phyloP scores from a whole-genome alignment of 2,113 vertebrate species.

The Numida meleagris region DNA sequence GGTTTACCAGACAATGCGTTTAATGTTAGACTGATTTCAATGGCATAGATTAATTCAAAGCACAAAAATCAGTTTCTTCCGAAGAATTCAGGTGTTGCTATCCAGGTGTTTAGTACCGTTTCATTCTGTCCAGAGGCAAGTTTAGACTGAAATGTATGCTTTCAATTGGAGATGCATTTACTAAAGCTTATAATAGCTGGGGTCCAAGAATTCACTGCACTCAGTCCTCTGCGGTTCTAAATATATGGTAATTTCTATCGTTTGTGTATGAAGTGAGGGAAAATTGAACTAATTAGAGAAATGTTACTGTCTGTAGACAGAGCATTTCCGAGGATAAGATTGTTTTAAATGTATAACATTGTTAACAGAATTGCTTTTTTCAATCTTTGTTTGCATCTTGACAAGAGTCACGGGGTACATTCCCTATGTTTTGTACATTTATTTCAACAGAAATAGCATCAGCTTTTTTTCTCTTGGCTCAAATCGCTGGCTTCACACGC shows the following conservation, averaged over 20 bases:
- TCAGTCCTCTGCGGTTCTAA: slow-evolving; percentile 5
- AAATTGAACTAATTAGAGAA: slow-evolving; percentile 14
- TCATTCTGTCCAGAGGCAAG: neutral
- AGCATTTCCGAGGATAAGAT: neutral
- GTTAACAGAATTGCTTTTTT: neutral
- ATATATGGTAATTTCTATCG: neutral
- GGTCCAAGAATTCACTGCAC: neutral
- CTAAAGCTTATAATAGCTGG: neutral
- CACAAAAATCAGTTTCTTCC: neutral
- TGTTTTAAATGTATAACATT: neutral
- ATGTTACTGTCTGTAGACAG: neutral
- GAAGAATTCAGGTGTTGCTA: neutral
- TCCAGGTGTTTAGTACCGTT: neutral
- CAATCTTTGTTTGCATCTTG: neutral
- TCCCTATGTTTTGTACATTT: neutral
- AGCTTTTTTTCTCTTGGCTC: neutral
- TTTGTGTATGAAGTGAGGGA: neutral
- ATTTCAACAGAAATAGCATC: neutral
- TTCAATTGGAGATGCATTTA: neutral
- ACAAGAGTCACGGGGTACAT: neutral
- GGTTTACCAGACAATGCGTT: neutral
- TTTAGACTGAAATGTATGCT: neutral
- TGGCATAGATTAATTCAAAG: neutral
- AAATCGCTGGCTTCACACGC: neutral
- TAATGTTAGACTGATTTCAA: neutral